Evolutionary conservation across 2,888 invertebrate genomes (phyloP), one percentile per base, ranked within the genome.

Genomic region (Charanyca ferruginea): DNA sequence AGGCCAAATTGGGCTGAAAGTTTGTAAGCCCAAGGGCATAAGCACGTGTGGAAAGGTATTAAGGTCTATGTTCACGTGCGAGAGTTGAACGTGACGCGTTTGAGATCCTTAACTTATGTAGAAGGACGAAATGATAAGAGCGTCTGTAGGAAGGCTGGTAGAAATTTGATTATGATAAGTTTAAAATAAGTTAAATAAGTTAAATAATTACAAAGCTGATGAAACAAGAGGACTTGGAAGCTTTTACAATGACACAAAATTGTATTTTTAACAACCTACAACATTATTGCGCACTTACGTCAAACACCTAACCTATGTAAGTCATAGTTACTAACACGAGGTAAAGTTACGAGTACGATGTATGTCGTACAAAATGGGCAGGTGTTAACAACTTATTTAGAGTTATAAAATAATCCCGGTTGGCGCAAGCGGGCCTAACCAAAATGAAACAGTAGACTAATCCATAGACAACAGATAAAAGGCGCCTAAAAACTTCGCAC

Each of bases 11-110:
- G 64, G 41, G 23, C 22, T 28, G 45, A 60, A 64, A 64, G 44
- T 73, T 74, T 54, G 38, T 1, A 23, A 8, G 18, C 61, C 61
- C 64, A 38, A 38, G 59, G 73, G 61, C 13, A 47, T 53, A 49
- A 35, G 52, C 41, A 76, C 73, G 73, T 71, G 77, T 47, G 52
- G 54, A 65, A 61, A 57, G 35, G 48, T 60, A 63, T 77, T 54
- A 61, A 61, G 44, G 57, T 5, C 18, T 41, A 44, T 53, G 18
- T 22, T 18, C 58, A 78, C 76, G 73, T 55, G 54, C 41, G 53
- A 58, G 41, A 8, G 41, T 25, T 22, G 51, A 49, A 57, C 61
- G 74, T 64, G 66, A 64, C 55, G 32, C 20, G 49, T 69, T 57
- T 52, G 41, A 60, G 25, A 42, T 22, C 42, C 42, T 69, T 44